Evolutionary conservation across 2,113 vertebrate species (phyloP).

Genomic region (Danio rerio): DNA sequence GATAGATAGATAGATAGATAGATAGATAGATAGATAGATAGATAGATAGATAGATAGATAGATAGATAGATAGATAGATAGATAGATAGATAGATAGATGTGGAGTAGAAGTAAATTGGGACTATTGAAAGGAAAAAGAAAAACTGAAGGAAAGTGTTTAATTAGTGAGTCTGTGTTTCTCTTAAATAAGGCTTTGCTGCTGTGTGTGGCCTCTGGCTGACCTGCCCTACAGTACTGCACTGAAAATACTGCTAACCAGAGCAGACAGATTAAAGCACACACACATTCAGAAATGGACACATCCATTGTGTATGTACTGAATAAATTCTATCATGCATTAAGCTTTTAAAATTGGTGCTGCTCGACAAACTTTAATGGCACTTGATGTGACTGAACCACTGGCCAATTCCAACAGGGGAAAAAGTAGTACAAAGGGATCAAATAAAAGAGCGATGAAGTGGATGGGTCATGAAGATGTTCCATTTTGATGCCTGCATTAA

Average conservation of each 20-base stretch:
- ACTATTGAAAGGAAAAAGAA: neutral
- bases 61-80: neutral
- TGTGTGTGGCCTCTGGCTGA: conserved; percentile 37
- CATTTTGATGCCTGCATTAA: too few relatives aligned
- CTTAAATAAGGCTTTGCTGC: conserved; percentile 35
- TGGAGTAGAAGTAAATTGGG: neutral
- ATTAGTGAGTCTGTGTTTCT: conserved; percentile 36
- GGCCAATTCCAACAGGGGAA: too few relatives aligned
- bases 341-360: neutral
- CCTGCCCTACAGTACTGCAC: conserved; percentile 24
- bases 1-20: neutral
- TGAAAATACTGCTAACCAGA: neutral
- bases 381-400: neutral
- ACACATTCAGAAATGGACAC: conserved; percentile 21
- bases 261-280: conserved; percentile 23
- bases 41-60: neutral
- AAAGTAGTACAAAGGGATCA: too few relatives aligned
- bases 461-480: too few relatives aligned
- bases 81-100: conserved; percentile 12
- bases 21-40: neutral
- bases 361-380: neutral
- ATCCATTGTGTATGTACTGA: neutral
- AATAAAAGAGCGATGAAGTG: too few relatives aligned
- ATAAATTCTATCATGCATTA: neutral
- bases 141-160: conserved; percentile 15